phyloP scores from a whole-genome alignment of 2,113 vertebrate species.

The Perccottus glenii region DNA sequence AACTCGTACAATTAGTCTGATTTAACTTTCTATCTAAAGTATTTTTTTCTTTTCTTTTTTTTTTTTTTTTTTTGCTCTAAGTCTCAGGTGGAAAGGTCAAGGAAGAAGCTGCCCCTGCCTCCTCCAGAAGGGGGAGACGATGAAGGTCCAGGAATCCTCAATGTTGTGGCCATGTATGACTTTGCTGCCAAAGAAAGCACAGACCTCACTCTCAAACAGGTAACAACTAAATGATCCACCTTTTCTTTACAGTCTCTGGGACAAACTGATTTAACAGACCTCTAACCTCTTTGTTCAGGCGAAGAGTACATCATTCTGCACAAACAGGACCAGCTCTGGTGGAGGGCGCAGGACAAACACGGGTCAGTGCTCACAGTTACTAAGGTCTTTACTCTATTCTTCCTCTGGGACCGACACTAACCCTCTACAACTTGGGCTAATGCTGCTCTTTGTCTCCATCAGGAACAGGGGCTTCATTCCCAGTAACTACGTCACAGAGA shows the following conservation, averaged over 20 bases:
- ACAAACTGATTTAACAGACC: no score
- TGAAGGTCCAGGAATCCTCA: constrained; percentile 33
- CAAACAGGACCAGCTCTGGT: constrained; percentile 87
- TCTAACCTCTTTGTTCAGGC: constrained; percentile 39
- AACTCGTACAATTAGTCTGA: no score
- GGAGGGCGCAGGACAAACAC: constrained; percentile 84
- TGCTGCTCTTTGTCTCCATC: constrained; percentile 19
- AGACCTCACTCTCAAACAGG: constrained; percentile 66
- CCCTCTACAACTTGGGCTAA: not conserved
- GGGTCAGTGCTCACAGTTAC: constrained; percentile 71
- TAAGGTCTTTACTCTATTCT: no score
- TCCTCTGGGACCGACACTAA: not conserved
- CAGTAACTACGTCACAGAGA: constrained; percentile 88
- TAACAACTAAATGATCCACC: not conserved
- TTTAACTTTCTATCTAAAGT: not conserved
- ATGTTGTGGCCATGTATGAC: constrained; percentile 87
- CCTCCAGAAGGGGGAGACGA: constrained; percentile 51
- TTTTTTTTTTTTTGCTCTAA: not conserved
- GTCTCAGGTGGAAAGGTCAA: constrained; percentile 51
- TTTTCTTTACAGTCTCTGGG: no score
- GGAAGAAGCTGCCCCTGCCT: constrained; percentile 81
- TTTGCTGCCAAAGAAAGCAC: constrained; percentile 81
- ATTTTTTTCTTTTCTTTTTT: no score
- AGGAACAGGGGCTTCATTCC: constrained; percentile 91
- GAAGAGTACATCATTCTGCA: constrained; percentile 86